Evolutionary conservation across 2,888 invertebrate genomes (phyloP).

Genomic region (Timandra comae): DNA sequence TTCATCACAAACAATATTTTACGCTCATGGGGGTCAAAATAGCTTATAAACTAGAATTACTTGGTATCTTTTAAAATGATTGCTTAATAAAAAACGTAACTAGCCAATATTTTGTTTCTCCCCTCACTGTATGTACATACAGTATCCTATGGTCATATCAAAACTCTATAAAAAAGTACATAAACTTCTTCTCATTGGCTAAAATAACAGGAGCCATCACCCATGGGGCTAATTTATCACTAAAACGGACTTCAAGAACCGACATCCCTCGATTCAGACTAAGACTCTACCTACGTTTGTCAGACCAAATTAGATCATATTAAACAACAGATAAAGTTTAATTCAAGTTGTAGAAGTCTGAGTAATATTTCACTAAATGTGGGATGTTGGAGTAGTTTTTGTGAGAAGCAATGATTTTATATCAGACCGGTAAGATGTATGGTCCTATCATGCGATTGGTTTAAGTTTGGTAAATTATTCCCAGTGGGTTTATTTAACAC

Average conservation of each 20-base stretch:
- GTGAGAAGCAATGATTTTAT: constrained; percentile 28
- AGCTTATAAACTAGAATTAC: too few relatives aligned
- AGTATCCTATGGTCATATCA: too few relatives aligned
- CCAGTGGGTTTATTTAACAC: too few relatives aligned
- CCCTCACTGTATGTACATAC: too few relatives aligned
- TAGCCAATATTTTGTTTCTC: neutral
- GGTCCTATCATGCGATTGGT: constrained; percentile 14
- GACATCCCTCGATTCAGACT: constrained; percentile 12
- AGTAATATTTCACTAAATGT: constrained; percentile 8
- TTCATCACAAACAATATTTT: too few relatives aligned
- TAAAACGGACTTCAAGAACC: constrained; percentile 21
- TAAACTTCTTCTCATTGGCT: constrained; percentile 26
- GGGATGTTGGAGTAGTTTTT: constrained; percentile 21
- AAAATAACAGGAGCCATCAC: constrained; percentile 35
- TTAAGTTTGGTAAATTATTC: neutral
- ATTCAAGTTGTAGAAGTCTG: neutral
- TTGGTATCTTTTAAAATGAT: too few relatives aligned
- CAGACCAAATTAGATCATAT: constrained; percentile 8
- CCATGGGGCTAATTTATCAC: constrained; percentile 49
- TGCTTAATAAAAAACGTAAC: neutral
- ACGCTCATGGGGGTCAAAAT: too few relatives aligned
- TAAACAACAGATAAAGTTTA: too few relatives aligned
- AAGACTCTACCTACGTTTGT: too few relatives aligned
- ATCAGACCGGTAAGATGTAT: constrained; percentile 18
- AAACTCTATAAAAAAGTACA: too few relatives aligned